Base-by-base conservation (phyloP, 2,888 invertebrate species). In the Homarus gammarus region DNA sequence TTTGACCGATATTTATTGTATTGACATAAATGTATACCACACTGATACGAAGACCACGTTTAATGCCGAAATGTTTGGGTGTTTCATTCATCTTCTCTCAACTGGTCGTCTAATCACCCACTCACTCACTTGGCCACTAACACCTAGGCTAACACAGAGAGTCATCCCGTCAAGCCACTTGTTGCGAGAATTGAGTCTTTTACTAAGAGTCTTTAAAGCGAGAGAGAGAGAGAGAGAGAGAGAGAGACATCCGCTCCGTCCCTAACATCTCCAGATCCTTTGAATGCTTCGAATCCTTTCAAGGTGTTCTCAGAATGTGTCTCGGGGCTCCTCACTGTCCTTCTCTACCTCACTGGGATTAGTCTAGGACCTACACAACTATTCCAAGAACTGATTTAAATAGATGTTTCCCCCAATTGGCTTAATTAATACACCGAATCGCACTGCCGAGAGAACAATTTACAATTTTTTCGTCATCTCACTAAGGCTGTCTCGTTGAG, bases 281-380 rank as follows among this genome's bases (percentile, higher is more conserved):
- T 64, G 64, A 64, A 64, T 64, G 64, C 64, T 64, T 64, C 64
- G 64, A 27, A 64, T 64, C 64, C 64, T 8, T 64, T 64, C 64
- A 64, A 15, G 64, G 27, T 64, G 64, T 64, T 18, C 56, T 18
- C 27, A 27, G 64, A 64, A 64, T 6, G 64, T 12, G 6, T 44
- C 44, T 44, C 12, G 5, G 44, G 44, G 44, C 44, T 44, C 44
- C 5, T 44, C 12, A 44, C 44, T 44, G n/a, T 56, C 56, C 56
- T 56, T 22, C 22, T 56, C 18, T 27, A 27, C 1, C 64, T n/a
- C 64, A n/a, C 64, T 64, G 64, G 27, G n/a, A 64, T 64, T 64
- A n/a, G 5, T 6, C n/a, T n/a, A 64, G 64, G 22, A 27, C 31
- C 64, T 22, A 5, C 64, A 27, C 27, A 27, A 64, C 64, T 27